Conservation (phyloP, 2,797 vertebrate genomes). For the Catharus ustulatus region DNA sequence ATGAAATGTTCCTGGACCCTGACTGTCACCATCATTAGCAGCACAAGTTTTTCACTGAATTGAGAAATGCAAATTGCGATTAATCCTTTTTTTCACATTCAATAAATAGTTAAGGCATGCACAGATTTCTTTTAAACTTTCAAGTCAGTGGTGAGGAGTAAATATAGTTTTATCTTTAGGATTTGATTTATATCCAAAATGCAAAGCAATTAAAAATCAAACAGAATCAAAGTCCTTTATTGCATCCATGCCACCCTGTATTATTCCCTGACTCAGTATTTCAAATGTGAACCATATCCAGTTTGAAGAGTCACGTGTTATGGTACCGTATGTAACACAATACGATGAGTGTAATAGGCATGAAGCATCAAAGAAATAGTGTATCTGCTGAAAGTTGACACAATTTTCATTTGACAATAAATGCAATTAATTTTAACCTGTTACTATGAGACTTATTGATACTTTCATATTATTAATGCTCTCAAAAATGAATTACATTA, state of each 20-base stretch:
- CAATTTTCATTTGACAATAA: conserved; percentile 1
- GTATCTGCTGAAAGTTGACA: background rate
- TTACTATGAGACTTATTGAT: conserved; percentile 30
- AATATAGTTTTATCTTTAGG: background rate
- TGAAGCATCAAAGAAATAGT: background rate
- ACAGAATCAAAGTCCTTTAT: conserved; percentile 21
- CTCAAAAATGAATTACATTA: conserved; percentile 37
- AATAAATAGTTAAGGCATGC: background rate
- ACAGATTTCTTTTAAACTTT: background rate
- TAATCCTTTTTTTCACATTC: background rate
- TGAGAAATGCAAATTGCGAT: conserved; percentile 16
- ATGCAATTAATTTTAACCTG: conserved; percentile 7
- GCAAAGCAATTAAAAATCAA: background rate
- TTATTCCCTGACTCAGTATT: background rate
- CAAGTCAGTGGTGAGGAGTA: background rate
- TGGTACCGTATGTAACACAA: background rate
- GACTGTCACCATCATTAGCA: background rate
- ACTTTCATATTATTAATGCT: conserved; percentile 21
- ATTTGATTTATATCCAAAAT: background rate
- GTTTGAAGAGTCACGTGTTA: background rate
- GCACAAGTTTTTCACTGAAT: background rate
- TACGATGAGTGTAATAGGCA: background rate
- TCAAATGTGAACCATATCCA: conserved; percentile 6
- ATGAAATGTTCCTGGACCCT: background rate
- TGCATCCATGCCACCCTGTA: background rate